These are phyloP conservation scores for Schizothorax lantsangensis DNA, from an alignment of 2,797 vertebrate genomes.

Conservation along the genomic window DNA sequence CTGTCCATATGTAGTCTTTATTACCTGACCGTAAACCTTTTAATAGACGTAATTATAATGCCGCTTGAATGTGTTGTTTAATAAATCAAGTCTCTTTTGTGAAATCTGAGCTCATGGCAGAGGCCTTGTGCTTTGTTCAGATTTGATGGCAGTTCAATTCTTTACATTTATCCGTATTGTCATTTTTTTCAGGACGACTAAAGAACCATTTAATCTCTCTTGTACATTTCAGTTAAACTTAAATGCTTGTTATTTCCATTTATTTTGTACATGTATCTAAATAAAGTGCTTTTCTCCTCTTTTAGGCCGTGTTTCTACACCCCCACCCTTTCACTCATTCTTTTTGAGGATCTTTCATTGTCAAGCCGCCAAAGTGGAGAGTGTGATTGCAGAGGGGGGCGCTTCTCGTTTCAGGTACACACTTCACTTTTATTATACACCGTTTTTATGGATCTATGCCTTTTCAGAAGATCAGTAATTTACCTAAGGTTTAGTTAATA, in stretches of 20 bases:
- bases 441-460: constrained; percentile 71
- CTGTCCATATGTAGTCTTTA: fast-evolving
- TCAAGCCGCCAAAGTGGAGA: constrained; percentile 91
- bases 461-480: background rate
- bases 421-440: constrained; percentile 31
- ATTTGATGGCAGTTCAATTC: background rate
- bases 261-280: background rate
- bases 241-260: background rate
- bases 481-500: background rate
- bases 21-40: background rate
- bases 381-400: constrained; percentile 95
- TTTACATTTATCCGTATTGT: background rate
- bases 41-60: background rate
- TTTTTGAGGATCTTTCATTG: constrained; percentile 92
- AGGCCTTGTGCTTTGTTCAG: constrained; percentile 48
- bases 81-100: constrained; percentile 39
- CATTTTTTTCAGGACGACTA: background rate
- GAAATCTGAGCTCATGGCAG: constrained; percentile 26
- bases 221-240: background rate
- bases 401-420: constrained; percentile 99
- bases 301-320: constrained; percentile 86
- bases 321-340: constrained; percentile 94
- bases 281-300: constrained; percentile 53
- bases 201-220: background rate
- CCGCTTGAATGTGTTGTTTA: background rate